phyloP scores from a whole-genome alignment of 1,140 invertebrate genomes.

The Drosophila micromelanica region DNA sequence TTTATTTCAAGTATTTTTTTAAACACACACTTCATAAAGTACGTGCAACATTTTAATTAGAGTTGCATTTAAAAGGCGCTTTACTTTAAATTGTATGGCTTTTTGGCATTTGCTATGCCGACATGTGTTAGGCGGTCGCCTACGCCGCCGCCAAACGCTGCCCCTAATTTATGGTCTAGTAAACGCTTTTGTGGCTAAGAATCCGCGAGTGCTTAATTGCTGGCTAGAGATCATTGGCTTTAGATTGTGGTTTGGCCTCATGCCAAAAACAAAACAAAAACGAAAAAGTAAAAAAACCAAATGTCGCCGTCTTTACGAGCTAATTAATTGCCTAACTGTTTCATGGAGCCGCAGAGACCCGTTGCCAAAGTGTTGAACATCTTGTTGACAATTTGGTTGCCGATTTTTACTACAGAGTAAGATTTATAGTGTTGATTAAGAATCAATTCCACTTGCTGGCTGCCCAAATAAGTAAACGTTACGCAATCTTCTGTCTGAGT shows the following conservation, averaged over 20 bases:
- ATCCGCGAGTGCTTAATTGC: conserved; percentile 57
- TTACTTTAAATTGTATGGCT: conserved; percentile 22
- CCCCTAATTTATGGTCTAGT: conserved; percentile 44
- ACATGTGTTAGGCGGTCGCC: conserved; percentile 40
- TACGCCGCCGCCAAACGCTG: conserved; percentile 23
- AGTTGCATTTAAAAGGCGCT: conserved; percentile 41
- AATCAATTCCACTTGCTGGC: conserved; percentile 15
- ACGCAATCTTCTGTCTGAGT: conserved; percentile 8
- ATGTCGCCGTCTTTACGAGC: conserved; percentile 45
- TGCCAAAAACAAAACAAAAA: conserved; percentile 41
- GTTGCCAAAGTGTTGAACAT: conserved; percentile 59
- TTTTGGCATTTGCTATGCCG: conserved; percentile 42
- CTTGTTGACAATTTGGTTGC: conserved; percentile 53
- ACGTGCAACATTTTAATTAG: conserved; percentile 62
- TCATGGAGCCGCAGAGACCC: conserved; percentile 12
- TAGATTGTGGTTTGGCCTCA: conserved; percentile 57
- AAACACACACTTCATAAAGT: conserved; percentile 7
- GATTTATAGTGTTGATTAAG: conserved; percentile 24
- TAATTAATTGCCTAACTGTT: conserved; percentile 69
- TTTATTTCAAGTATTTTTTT: neutral
- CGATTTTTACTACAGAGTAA: neutral
- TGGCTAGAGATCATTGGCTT: conserved; percentile 49
- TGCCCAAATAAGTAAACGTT: conserved; percentile 25
- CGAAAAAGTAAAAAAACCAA: conserved; percentile 8
- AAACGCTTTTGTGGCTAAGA: conserved; percentile 29